These are phyloP conservation scores for Hirtodrosophila trivittata DNA, from an alignment of 2,888 invertebrate genomes.

Conservation along the genomic window DNA sequence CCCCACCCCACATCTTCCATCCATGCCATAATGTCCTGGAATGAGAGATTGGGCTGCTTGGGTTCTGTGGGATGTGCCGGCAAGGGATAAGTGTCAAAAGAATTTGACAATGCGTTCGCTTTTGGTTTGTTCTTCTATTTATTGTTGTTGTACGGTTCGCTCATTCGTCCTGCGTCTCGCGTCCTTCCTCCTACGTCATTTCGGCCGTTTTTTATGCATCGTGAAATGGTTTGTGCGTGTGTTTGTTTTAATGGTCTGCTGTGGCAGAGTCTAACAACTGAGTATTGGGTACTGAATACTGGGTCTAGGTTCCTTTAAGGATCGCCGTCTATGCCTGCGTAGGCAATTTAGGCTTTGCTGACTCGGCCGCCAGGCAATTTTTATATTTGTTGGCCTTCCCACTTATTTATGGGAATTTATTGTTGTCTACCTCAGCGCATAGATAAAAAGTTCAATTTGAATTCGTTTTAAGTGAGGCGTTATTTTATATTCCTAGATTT, in stretches of 20 bases:
- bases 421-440: constrained; percentile 70
- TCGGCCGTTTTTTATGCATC: constrained; percentile 68
- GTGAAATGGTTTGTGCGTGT: constrained; percentile 59
- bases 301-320: constrained; percentile 5
- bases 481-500: constrained; percentile 26
- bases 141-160: constrained; percentile 25
- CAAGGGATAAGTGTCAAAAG: constrained; percentile 81
- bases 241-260: constrained; percentile 69
- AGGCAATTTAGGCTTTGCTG: constrained; percentile 76
- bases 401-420: constrained; percentile 73
- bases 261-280: constrained; percentile 11
- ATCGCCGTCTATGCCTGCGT: constrained; percentile 51
- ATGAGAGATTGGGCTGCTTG: background rate
- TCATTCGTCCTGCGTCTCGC: constrained; percentile 2
- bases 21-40: constrained; percentile 12
- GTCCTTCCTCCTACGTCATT: constrained; percentile 6
- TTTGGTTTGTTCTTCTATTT: constrained; percentile 48
- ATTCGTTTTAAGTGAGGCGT: constrained; percentile 47
- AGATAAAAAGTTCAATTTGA: constrained; percentile 77
- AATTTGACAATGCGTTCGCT: constrained; percentile 74
- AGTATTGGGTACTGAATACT: constrained; percentile 11
- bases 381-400: constrained; percentile 17
- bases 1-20: background rate
- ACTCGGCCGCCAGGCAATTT: constrained; percentile 60
- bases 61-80: constrained; percentile 24